Evolutionary conservation across 2,113 vertebrate species (phyloP), one percentile per base, ranked within the genome.

Genomic region (Porphyrio hochstetteri): DNA sequence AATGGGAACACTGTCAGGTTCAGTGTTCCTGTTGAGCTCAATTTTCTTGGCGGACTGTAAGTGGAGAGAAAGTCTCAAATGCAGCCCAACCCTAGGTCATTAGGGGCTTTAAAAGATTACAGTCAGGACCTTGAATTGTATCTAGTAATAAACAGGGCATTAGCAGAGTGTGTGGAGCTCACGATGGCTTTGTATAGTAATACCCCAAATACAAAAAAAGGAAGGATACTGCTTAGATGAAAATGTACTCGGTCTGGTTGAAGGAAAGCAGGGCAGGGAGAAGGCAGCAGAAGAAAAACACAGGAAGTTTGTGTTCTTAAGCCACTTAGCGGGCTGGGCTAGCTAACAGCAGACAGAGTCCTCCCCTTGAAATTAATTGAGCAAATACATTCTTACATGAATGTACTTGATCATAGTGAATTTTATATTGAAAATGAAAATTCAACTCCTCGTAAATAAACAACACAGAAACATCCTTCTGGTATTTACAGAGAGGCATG

Each of bases 61-160:
- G 18, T 65, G 64, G 76, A 92, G 87, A 92, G 75, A 44, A 68
- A 92, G 82, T 86, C 76, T 93, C 92, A 68, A 89, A 88, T 42
- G 53, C 36, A 90, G 64, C 91, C 87, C 46, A 96, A 55, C 63
- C 53, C 68, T 72, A 86, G 88, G 86, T 83, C 88, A 84, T 79
- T 82, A 87, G 77, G 70, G 83, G 77, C 88, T 91, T 97, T 84
- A 67, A 89, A 92, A 93, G 82, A 88, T 93, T 93, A 85, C 50
- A 83, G 90, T 42, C 65, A 91, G 92, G 77, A 91, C 72, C 82
- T 86, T 90, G 86, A 93, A 82, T 79, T 92, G 60, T 81, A 44
- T 93, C 79, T 77, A 28, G 69, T 79, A 83, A 93, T 78, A 96
- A 93, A 92, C 0, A 9, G 56, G 1, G 25, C 40, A 88, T 85